These are phyloP conservation scores for Pardosa pseudoannulata DNA, from an alignment of 2,888 invertebrate species.

Conservation along the genomic window DNA sequence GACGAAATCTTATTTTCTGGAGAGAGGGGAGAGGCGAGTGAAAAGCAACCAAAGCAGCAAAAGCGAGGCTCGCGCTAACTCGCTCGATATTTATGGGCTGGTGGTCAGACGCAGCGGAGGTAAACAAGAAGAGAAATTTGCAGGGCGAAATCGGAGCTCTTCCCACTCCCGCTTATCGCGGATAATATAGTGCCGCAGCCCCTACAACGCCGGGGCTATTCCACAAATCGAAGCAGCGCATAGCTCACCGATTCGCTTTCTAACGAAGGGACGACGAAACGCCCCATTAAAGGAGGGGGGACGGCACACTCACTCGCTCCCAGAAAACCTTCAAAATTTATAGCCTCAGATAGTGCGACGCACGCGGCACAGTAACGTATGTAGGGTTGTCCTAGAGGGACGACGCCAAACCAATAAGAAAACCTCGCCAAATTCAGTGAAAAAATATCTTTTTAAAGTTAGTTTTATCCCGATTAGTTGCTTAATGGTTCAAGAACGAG, in stretches of 20 bases:
- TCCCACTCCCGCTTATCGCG: slow-evolving; percentile 54
- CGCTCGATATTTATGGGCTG: slow-evolving; percentile 48
- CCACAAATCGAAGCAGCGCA: slow-evolving; percentile 63
- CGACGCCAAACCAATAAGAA: not conserved
- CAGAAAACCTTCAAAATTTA: slow-evolving; percentile 39
- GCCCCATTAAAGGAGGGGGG: slow-evolving; percentile 56
- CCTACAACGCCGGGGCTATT: too few relatives aligned
- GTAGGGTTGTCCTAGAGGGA: slow-evolving; percentile 23
- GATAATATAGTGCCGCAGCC: slow-evolving; percentile 54
- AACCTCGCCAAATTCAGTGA: not conserved
- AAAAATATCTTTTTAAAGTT: too few relatives aligned
- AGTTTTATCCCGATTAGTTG: too few relatives aligned
- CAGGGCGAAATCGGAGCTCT: slow-evolving; percentile 60
- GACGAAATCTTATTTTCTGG: not conserved
- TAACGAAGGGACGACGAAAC: slow-evolving; percentile 59
- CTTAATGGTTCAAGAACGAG: too few relatives aligned
- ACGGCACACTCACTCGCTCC: not conserved
- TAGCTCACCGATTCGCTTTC: slow-evolving; percentile 52
- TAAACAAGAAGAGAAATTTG: slow-evolving; percentile 67
- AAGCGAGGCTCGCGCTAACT: not conserved
- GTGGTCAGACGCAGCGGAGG: slow-evolving; percentile 32
- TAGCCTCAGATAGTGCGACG: slow-evolving; percentile 47
- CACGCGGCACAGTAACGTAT: slow-evolving; percentile 27
- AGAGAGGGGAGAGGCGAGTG: not conserved
- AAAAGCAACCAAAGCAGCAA: not conserved